Conservation (phyloP, 2,888 invertebrate genomes). For the Agrypnus murinus region DNA sequence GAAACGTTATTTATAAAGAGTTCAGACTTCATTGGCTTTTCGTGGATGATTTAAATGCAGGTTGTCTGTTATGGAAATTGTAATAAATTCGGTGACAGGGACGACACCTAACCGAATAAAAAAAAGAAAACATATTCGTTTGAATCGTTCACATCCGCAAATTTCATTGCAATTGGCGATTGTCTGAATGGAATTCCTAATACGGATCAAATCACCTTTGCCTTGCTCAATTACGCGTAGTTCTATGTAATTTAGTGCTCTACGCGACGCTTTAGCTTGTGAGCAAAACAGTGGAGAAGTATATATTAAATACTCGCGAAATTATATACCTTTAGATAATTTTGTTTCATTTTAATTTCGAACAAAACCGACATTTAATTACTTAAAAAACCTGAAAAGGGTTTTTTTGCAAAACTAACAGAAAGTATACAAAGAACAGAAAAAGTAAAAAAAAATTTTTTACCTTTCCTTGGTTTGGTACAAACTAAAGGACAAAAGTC, state of each 20-base stretch:
- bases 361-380: no score
- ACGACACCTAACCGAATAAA: background rate
- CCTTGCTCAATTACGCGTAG: constrained; percentile 39
- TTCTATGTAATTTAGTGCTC: constrained; percentile 35
- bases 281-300: constrained; percentile 17
- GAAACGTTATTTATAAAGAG: background rate
- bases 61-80: constrained; percentile 22
- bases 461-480: background rate
- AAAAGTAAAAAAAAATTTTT: background rate
- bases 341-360: no score
- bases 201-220: constrained; percentile 38
- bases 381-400: no score
- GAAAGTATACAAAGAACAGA: background rate
- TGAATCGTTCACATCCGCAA: constrained; percentile 12
- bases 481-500: constrained; percentile 6
- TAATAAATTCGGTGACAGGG: constrained; percentile 8
- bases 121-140: constrained; percentile 3
- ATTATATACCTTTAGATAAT: no score
- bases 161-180: constrained; percentile 22
- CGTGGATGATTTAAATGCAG: constrained; percentile 9
- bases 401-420: no score
- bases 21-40: constrained; percentile 10
- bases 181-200: constrained; percentile 24
- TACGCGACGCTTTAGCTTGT: constrained; percentile 22
- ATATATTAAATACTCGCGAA: background rate